Base-by-base conservation (phyloP, 2,888 invertebrate species). In the Drosophila algonquin region DNA sequence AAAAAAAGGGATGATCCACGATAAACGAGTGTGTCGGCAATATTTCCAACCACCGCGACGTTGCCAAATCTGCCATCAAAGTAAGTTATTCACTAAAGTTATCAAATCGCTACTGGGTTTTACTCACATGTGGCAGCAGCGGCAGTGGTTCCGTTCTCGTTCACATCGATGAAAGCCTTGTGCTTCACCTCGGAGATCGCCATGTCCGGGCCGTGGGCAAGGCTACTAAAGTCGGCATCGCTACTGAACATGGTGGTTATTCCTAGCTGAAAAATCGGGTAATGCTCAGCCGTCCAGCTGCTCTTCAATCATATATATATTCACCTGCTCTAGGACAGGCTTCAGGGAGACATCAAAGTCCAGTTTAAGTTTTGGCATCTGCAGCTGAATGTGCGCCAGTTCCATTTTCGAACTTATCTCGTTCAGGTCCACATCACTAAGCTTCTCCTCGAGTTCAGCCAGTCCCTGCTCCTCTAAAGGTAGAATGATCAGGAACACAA, bases 131-230 rank as follows among this genome's bases (percentile, higher is more conserved):
- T 96, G 45, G 96, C 96, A 0, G 96, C 97, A 24, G 97, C 96
- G 0, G 97, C 97, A 90, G 97, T 97, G 1, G 96, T 95, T 0
- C 97, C 97, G 90, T 96, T 95, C 89, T 97, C 97, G 90, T 96
- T 96, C 0, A 97, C 96, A 89, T 96, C 96, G 78, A 97, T 95
- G 88, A 95, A 96, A 0, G 96, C 96, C 90, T 97, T 97, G 89
- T 97, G 97, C 2, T 96, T 90, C 1, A 95, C 95, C 87, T 95
- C 94, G 47, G 94, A 94, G 0, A 97, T 95, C 57, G 87, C 92
- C 14, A 97, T 83, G 0, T 93, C 93, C 0, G 8, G 79, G 82
- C 27, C 40, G 40, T 93, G 92, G 46, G 95, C 89, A 24, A 97
- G 92, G 2, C 94, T 94, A 6, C 93, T 93, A 77, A 97, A 94